Evolutionary conservation across 1,140 invertebrate species (phyloP).

Genomic region (Trichogramma pretiosum): DNA sequence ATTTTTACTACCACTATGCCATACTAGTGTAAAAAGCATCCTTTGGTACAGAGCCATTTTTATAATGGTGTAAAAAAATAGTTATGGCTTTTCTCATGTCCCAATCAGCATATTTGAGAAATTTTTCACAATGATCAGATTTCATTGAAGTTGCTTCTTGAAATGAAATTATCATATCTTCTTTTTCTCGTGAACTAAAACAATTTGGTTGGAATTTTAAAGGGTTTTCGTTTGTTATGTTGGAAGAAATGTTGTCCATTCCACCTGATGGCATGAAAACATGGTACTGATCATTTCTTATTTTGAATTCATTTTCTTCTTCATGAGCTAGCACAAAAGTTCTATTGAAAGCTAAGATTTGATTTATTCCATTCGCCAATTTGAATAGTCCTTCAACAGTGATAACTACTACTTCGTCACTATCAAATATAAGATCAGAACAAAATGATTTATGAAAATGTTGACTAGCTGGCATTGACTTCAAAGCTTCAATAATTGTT

Average conservation of each 20-base stretch:
- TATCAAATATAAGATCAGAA: constrained; percentile 28
- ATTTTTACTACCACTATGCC: too few species aligned
- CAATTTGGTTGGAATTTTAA: constrained; percentile 15
- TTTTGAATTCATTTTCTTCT: constrained; percentile 35
- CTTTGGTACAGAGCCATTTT: constrained; percentile 20
- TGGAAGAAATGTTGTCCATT: constrained; percentile 14
- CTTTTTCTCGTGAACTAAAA: constrained; percentile 28
- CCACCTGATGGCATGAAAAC: constrained; percentile 16
- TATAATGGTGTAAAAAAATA: constrained; percentile 31
- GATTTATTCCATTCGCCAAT: constrained; percentile 9
- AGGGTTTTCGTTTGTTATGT: constrained; percentile 19
- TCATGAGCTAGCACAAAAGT: constrained; percentile 30
- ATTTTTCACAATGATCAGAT: constrained; percentile 26
- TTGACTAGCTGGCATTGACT: constrained; percentile 28
- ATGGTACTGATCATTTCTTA: constrained; percentile 37
- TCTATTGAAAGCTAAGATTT: constrained; percentile 31
- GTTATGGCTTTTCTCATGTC: constrained; percentile 29
- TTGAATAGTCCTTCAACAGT: constrained; percentile 33
- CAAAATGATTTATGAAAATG: constrained; percentile 31
- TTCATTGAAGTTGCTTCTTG: constrained; percentile 28
- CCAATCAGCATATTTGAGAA: constrained; percentile 30
- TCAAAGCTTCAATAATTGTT: constrained; percentile 28
- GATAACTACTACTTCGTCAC: constrained; percentile 21
- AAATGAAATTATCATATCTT: constrained; percentile 24
- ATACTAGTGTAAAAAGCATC: too few species aligned